Conservation (phyloP, 2,797 vertebrate genomes). For the Notolepis coatsorum region DNA sequence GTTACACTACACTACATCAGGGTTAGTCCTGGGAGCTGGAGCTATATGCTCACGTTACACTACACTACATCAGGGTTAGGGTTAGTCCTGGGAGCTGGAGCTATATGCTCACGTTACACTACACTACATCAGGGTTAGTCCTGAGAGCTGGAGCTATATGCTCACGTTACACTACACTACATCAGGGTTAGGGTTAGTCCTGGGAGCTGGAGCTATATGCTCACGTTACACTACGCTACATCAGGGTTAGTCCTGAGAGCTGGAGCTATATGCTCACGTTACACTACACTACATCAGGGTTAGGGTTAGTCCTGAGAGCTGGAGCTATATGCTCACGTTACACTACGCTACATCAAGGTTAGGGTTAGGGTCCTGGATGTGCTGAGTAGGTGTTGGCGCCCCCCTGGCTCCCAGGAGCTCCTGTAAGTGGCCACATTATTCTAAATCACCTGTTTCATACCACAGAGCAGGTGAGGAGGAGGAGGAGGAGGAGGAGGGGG, state of each 20-base stretch:
- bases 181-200: too few species aligned
- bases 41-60: slow-evolving; percentile 81
- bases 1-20: slow-evolving; percentile 82
- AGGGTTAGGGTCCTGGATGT: too few species aligned
- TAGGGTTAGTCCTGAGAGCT: too few species aligned
- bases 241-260: too few species aligned
- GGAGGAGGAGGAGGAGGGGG: slow-evolving; percentile 37
- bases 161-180: slow-evolving; percentile 81
- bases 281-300: slow-evolving; percentile 82
- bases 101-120: slow-evolving; percentile 81
- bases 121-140: slow-evolving; percentile 83
- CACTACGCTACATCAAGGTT: slow-evolving; percentile 82
- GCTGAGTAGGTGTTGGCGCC: slow-evolving; percentile 82
- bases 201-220: slow-evolving; percentile 78
- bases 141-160: slow-evolving; percentile 77
- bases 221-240: slow-evolving; percentile 81
- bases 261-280: slow-evolving; percentile 79
- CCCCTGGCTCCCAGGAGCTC: slow-evolving; percentile 76
- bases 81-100: too few species aligned
- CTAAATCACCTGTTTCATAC: slow-evolving; percentile 78
- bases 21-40: too few species aligned
- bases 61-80: slow-evolving; percentile 82
- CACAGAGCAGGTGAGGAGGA: slow-evolving; percentile 59
- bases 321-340: slow-evolving; percentile 79
- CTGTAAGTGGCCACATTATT: slow-evolving; percentile 80